Conservation (phyloP, 2,888 invertebrate species). For the Oscheius onirici region DNA sequence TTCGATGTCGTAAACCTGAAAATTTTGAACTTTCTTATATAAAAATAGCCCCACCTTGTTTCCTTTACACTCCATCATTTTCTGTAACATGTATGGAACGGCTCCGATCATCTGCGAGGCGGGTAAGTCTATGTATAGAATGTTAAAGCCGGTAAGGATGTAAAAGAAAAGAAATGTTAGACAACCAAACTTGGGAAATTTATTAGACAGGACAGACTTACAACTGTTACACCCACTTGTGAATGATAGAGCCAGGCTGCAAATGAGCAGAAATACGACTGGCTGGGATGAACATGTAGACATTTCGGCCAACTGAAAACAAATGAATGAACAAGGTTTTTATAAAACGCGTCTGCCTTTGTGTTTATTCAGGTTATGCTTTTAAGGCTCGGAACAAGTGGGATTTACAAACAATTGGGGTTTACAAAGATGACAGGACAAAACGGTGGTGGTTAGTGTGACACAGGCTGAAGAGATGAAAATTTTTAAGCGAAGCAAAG, state of each 20-base stretch:
- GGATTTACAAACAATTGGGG: neutral
- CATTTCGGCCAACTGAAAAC: slow-evolving; percentile 2
- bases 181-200: neutral
- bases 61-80: slow-evolving; percentile 67
- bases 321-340: neutral
- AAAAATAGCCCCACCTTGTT: slow-evolving; percentile 40
- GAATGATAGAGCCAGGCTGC: slow-evolving; percentile 7
- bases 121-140: slow-evolving; percentile 53
- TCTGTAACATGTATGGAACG: slow-evolving; percentile 61
- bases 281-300: neutral
- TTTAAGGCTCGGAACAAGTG: neutral
- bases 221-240: slow-evolving; percentile 33
- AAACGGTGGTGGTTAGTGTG: no score
- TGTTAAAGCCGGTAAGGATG: no score
- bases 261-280: neutral
- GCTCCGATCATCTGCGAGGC: slow-evolving; percentile 62
- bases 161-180: slow-evolving; percentile 3
- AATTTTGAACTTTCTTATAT: neutral
- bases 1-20: slow-evolving; percentile 26
- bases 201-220: slow-evolving; percentile 30
- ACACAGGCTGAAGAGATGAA: neutral
- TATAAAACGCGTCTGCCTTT: neutral
- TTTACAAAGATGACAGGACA: no score
- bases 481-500: neutral
- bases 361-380: neutral